A percentile compares a stretch with the other conserved stretches of the same genome.
Conservation (phyloP, 2,888 invertebrate species). For the Bellardia pandia region DNA sequence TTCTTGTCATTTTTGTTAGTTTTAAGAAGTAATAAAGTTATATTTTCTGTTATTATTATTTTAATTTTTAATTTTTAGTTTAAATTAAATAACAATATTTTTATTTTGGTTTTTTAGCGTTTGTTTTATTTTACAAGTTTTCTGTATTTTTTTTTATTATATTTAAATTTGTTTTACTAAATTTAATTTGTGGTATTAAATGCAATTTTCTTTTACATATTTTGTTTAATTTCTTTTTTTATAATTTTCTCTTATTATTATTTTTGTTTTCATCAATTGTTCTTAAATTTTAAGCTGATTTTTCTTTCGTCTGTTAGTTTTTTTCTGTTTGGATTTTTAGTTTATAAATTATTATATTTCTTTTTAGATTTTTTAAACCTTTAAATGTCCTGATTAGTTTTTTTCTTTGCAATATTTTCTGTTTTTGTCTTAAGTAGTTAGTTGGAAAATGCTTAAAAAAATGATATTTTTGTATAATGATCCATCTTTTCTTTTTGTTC, state of each 20-base stretch:
- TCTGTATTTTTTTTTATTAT: conserved; percentile 59
- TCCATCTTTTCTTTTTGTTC: conserved; percentile 29
- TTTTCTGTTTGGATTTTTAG: conserved; percentile 15
- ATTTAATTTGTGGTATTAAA: conserved; percentile 78
- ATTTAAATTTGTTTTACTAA: conserved; percentile 72
- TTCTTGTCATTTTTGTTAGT: conserved; percentile 40
- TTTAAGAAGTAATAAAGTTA: conserved; percentile 68
- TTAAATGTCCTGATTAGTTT: conserved; percentile 72
- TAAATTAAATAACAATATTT: conserved; percentile 63
- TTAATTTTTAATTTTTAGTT: conserved; percentile 40
- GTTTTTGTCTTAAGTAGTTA: conserved; percentile 47
- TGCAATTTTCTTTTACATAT: conserved; percentile 80
- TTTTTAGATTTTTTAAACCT: conserved; percentile 71
- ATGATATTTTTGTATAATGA: conserved; percentile 61
- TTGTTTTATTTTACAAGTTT: conserved; percentile 70
- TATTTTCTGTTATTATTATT: conserved; percentile 63
- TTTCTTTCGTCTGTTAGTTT: conserved; percentile 32
- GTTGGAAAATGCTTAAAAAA: conserved; percentile 66
- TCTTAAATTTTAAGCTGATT: conserved; percentile 56
- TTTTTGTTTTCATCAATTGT: conserved; percentile 5
- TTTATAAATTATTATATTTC: conserved; percentile 7
- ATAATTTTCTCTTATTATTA: conserved; percentile 42
- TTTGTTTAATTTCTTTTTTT: conserved; percentile 72
- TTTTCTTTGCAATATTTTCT: conserved; percentile 55
- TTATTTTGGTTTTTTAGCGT: conserved; percentile 58